phyloP scores from a whole-genome alignment of 2,113 vertebrate species.

The Scartelaos histophorus region DNA sequence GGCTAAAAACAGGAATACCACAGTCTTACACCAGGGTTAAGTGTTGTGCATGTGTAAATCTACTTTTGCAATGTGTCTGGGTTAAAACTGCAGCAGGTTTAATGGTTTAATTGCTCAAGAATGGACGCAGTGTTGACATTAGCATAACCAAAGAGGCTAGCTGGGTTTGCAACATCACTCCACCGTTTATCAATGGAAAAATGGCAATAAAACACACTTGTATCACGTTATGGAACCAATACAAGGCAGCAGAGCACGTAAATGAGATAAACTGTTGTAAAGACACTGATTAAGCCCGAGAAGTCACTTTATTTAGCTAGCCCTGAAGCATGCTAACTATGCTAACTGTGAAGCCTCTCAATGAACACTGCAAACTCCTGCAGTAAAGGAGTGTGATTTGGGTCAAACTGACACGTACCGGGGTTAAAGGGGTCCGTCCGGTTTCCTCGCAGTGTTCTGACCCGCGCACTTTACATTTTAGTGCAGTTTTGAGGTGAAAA shows the following conservation, averaged over 20 bases:
- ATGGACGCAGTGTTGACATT: neutral
- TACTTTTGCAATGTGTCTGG: neutral
- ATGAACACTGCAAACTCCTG: neutral
- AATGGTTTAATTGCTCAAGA: neutral
- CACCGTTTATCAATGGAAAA: neutral
- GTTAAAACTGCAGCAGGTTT: neutral
- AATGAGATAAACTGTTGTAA: no score
- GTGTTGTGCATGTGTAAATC: neutral
- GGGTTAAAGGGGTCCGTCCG: conserved; percentile 12
- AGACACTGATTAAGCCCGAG: neutral
- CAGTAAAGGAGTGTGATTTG: neutral
- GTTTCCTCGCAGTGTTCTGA: neutral
- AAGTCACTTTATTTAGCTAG: conserved; percentile 24
- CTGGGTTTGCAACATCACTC: neutral
- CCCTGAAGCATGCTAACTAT: conserved; percentile 43
- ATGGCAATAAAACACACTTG: neutral
- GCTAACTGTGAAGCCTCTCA: conserved; percentile 17
- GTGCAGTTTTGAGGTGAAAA: conserved; percentile 1
- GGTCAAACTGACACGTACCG: conserved; percentile 16
- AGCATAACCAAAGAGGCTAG: conserved; percentile 11
- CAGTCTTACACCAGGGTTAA: neutral
- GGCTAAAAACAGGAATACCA: neutral
- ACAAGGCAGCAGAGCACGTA: neutral
- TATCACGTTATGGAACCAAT: neutral
- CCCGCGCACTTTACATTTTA: conserved; percentile 44